A percentile compares a stretch with the other conserved stretches of the same genome.
phyloP scores from a whole-genome alignment of 37 sponge, comb jelly and placozoan genomes.

The Aplysina aerophoba region DNA sequence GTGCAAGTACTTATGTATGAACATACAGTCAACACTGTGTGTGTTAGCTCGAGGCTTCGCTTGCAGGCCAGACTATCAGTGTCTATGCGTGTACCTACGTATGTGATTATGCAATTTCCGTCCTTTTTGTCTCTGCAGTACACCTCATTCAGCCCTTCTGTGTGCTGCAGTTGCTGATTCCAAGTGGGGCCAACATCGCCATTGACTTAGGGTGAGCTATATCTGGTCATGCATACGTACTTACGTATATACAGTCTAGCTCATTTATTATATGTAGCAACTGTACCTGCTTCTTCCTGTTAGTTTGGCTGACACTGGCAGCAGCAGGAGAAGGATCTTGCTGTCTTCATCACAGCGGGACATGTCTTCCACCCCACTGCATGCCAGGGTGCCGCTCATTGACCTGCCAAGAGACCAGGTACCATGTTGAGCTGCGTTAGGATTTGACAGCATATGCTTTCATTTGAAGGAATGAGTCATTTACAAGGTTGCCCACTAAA shows the following conservation, averaged over 20 bases:
- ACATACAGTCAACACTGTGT: slow-evolving; percentile 3
- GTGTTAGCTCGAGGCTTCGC: too few relatives aligned
- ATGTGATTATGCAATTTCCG: background rate
- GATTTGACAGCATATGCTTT: background rate
- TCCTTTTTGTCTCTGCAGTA: slow-evolving; percentile 44
- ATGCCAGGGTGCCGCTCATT: slow-evolving; percentile 70
- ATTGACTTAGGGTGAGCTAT: slow-evolving; percentile 65
- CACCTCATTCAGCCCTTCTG: slow-evolving; percentile 64
- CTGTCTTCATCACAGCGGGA: slow-evolving; percentile 79
- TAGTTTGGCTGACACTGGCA: slow-evolving; percentile 61
- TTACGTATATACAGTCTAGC: background rate
- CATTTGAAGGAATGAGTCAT: too few relatives aligned
- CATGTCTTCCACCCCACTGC: slow-evolving; percentile 62
- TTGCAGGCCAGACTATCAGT: background rate
- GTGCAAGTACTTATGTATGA: background rate
- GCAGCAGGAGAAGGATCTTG: slow-evolving; percentile 63
- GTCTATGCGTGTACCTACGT: background rate
- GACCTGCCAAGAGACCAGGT: slow-evolving; percentile 53
- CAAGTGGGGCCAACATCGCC: slow-evolving; percentile 42
- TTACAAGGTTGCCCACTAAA: too few relatives aligned
- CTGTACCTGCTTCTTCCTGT: background rate
- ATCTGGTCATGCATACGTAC: background rate
- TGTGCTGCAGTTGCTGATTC: slow-evolving; percentile 63
- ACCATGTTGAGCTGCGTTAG: background rate
- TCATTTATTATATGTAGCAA: background rate